A percentile compares a stretch with the other conserved stretches of the same genome.
phyloP scores from a whole-genome alignment of 2,888 invertebrate species.

The Cosmorhoe ocellata region DNA sequence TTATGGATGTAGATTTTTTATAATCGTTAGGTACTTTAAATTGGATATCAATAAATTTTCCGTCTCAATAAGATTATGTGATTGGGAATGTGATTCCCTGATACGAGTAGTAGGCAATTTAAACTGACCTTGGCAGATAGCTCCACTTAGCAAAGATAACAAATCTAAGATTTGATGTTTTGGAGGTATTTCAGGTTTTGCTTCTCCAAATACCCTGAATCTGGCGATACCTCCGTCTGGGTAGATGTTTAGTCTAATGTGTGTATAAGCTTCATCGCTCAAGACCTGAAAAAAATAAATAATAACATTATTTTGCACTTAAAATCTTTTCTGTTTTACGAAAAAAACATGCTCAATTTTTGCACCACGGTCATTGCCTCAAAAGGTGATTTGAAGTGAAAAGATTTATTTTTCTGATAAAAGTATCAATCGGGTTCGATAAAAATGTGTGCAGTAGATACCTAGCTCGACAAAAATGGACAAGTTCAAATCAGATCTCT shows the following conservation, averaged over 20 bases:
- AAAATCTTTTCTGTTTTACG: too few relatives aligned
- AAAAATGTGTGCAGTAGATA: slow-evolving; percentile 9
- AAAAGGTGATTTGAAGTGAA: slow-evolving; percentile 2
- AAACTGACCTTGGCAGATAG: slow-evolving; percentile 71
- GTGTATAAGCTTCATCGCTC: slow-evolving; percentile 79
- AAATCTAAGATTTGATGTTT: slow-evolving; percentile 74
- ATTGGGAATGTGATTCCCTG: too few relatives aligned
- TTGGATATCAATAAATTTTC: too few relatives aligned
- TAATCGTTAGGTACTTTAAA: too few relatives aligned
- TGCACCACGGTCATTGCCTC: too few relatives aligned
- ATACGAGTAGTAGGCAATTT: too few relatives aligned
- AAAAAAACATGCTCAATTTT: too few relatives aligned
- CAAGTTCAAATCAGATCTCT: slow-evolving; percentile 24
- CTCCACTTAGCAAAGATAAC: slow-evolving; percentile 78
- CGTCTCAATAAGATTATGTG: too few relatives aligned
- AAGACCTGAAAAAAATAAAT: slow-evolving; percentile 53
- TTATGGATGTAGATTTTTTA: too few relatives aligned
- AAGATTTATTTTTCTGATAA: slow-evolving; percentile 6
- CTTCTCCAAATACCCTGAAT: slow-evolving; percentile 81
- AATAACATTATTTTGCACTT: too few relatives aligned
- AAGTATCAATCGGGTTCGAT: slow-evolving; percentile 4
- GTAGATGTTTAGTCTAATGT: slow-evolving; percentile 83
- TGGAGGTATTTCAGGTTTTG: slow-evolving; percentile 60
- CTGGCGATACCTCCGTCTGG: slow-evolving; percentile 86
- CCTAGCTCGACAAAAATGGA: slow-evolving; percentile 12